Conservation (phyloP, 2,888 invertebrate genomes). For the Amblyjoppa proteus region DNA sequence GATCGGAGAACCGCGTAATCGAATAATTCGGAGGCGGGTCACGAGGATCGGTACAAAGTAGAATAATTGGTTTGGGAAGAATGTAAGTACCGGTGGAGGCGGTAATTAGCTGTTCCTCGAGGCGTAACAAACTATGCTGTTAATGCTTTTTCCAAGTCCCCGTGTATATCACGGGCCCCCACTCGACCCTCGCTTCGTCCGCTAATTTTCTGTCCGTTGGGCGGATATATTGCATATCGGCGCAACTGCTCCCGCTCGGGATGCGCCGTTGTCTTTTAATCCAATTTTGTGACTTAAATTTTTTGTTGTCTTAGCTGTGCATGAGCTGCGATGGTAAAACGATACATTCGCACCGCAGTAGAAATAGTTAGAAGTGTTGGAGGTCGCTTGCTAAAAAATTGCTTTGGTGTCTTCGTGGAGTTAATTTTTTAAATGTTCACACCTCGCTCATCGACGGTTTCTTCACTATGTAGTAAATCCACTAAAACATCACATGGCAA, state of each 20-base stretch:
- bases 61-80: conserved; percentile 71
- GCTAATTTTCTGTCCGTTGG: not conserved
- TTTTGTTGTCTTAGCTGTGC: not conserved
- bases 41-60: conserved; percentile 70
- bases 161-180: not conserved
- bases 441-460: not conserved
- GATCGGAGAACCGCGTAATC: conserved; percentile 62
- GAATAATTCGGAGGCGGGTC: conserved; percentile 72
- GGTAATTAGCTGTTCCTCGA: conserved; percentile 71
- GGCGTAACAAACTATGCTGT: conserved; percentile 32
- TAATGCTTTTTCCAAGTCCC: conserved; percentile 12
- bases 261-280: not conserved
- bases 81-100: conserved; percentile 70
- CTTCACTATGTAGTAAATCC: not conserved
- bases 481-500: not conserved
- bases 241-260: not conserved
- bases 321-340: no score
- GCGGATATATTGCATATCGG: not conserved
- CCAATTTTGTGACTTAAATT: not conserved
- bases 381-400: no score
- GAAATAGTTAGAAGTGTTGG: no score
- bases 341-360: no score
- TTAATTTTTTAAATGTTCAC: no score
- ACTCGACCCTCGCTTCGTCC: not conserved
- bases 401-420: no score